These are phyloP conservation scores for Mobula birostris DNA, from an alignment of 2,113 vertebrate species.

Conservation along the genomic window DNA sequence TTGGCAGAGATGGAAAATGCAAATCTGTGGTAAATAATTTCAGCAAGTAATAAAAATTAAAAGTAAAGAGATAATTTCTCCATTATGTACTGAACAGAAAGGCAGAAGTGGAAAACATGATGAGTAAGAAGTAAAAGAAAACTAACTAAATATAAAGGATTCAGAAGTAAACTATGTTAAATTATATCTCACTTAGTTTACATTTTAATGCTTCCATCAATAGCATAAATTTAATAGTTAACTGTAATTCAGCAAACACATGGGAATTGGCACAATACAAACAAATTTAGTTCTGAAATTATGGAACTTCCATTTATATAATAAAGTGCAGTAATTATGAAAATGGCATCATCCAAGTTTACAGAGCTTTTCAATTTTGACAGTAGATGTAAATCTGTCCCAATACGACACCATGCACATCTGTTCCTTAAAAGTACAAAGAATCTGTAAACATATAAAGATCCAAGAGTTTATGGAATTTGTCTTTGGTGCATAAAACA, in stretches of 20 bases:
- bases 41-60: neutral
- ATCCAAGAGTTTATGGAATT: neutral
- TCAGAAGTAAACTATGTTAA: neutral
- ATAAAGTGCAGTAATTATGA: slow-evolving; percentile 15
- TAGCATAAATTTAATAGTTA: neutral
- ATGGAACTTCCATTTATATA: neutral
- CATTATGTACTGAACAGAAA: neutral
- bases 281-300: neutral
- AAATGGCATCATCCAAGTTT: neutral
- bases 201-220: neutral
- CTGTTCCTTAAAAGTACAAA: neutral
- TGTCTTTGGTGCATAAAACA: neutral
- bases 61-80: neutral
- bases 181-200: neutral
- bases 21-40: neutral
- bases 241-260: neutral
- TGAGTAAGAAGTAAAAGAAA: no score
- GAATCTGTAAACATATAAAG: neutral
- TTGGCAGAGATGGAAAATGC: neutral
- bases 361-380: neutral
- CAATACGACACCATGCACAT: neutral
- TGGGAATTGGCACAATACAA: neutral
- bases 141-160: no score
- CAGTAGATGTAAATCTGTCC: neutral
- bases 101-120: no score